These are phyloP conservation scores for Dipodomys merriami DNA, from an alignment of 2,113 vertebrate genomes.

Conservation along the genomic window DNA sequence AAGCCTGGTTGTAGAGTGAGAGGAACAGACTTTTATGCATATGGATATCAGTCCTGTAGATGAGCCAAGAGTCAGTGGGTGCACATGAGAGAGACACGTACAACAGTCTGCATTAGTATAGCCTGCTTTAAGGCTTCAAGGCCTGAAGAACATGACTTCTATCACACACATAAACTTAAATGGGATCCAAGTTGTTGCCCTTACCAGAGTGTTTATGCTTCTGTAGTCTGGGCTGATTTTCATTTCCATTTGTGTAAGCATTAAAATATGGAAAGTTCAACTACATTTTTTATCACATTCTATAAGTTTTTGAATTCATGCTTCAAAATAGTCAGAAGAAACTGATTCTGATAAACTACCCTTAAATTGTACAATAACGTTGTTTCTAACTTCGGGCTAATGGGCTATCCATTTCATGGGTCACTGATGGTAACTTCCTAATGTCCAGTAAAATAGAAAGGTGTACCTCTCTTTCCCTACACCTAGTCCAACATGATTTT, in stretches of 20 bases:
- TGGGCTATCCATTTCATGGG: background rate
- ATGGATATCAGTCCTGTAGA: slow-evolving; percentile 7
- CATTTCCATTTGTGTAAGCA: slow-evolving; percentile 32
- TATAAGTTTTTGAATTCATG: background rate
- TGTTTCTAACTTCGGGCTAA: background rate
- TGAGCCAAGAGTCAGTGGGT: background rate
- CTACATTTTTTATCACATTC: background rate
- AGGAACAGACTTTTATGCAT: slow-evolving; percentile 52
- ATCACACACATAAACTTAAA: slow-evolving; percentile 34
- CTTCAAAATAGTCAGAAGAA: background rate
- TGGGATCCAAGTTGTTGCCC: background rate
- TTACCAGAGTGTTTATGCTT: background rate
- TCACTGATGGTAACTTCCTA: background rate
- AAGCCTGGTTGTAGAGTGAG: slow-evolving; percentile 22
- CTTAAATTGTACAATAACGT: background rate
- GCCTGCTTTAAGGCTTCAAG: background rate
- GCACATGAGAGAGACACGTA: background rate
- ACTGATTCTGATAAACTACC: background rate
- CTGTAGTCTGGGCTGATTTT: slow-evolving; percentile 34
- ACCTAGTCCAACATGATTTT: rapidly evolving
- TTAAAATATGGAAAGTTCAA: background rate
- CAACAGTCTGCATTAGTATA: background rate
- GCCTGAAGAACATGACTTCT: slow-evolving; percentile 18
- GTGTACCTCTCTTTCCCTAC: background rate
- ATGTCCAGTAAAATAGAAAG: background rate